Percentiles rank a stretch among this genome's conserved stretches.
Evolutionary conservation across 1,140 invertebrate genomes (phyloP).

Genomic region (Pentalonia nigronervosa): DNA sequence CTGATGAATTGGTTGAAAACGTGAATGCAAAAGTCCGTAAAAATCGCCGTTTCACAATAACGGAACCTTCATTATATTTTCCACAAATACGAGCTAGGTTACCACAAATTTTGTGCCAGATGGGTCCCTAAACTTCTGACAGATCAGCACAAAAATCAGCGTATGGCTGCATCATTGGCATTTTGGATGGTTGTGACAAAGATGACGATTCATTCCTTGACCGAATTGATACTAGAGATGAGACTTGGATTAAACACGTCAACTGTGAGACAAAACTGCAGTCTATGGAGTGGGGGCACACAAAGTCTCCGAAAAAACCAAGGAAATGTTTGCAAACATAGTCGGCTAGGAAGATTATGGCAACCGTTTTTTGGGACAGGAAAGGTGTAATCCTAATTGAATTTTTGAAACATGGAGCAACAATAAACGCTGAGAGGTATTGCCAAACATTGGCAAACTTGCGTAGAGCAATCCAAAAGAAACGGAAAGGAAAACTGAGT

Average conservation of each 20-base stretch:
- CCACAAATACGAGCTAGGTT: conserved; percentile 14
- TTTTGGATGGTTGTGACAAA: neutral
- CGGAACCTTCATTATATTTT: neutral
- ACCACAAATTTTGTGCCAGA: neutral
- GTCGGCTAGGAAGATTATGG: neutral
- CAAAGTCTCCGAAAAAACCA: neutral
- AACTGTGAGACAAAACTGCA: conserved; percentile 60
- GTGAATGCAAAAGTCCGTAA: neutral
- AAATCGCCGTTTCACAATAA: neutral
- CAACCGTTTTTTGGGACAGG: conserved; percentile 62
- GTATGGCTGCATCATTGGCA: neutral
- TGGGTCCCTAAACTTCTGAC: neutral
- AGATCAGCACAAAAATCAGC: neutral
- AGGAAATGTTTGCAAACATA: neutral
- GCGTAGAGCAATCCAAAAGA: neutral
- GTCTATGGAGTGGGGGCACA: neutral
- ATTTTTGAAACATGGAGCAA: conserved; percentile 52
- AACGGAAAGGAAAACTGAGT: neutral
- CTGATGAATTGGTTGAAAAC: neutral
- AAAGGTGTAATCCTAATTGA: conserved; percentile 61
- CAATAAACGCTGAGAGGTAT: conserved; percentile 58
- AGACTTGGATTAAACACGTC: conserved; percentile 60
- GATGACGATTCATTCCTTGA: neutral
- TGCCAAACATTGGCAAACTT: neutral
- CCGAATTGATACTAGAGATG: conserved; percentile 60